Percentiles rank a stretch among this genome's conserved stretches.
Evolutionary conservation across 2,888 invertebrate genomes (phyloP).

Genomic region (Lottia gigantea): DNA sequence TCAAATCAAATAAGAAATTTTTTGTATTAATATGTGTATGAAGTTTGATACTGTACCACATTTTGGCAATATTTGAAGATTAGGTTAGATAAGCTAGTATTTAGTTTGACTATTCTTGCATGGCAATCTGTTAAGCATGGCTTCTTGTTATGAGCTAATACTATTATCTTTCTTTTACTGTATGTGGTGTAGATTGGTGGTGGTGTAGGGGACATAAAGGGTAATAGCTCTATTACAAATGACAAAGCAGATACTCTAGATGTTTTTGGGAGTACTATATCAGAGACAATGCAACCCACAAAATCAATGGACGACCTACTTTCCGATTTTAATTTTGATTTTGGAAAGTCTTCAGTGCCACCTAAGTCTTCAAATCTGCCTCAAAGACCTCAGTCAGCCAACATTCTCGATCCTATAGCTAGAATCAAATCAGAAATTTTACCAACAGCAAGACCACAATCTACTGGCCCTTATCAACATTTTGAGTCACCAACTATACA

Average conservation of each 20-base stretch:
- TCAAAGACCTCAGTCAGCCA: not conserved
- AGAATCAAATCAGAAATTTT: not conserved
- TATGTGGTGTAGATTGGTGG: conserved; percentile 1
- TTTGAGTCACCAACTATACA: not conserved
- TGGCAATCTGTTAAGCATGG: too few relatives aligned
- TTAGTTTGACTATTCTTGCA: too few relatives aligned
- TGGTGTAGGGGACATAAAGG: not conserved
- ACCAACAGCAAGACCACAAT: not conserved
- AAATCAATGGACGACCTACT: not conserved
- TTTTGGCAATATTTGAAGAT: too few relatives aligned
- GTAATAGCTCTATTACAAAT: too few relatives aligned
- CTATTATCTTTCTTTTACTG: not conserved
- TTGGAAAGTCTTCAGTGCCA: not conserved
- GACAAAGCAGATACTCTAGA: too few relatives aligned
- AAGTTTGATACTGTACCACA: too few relatives aligned
- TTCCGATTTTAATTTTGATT: not conserved
- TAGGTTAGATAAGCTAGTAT: too few relatives aligned
- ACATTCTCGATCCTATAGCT: not conserved
- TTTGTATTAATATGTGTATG: too few relatives aligned
- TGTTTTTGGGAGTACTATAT: too few relatives aligned
- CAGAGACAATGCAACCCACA: not conserved
- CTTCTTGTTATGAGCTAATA: too few relatives aligned
- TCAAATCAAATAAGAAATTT: too few relatives aligned
- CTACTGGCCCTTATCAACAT: not conserved
- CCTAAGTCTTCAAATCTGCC: not conserved